Percentiles rank a stretch among this genome's conserved stretches.
Evolutionary conservation across 2,888 invertebrate species (phyloP).

Genomic region (Muschampia staudingeri): DNA sequence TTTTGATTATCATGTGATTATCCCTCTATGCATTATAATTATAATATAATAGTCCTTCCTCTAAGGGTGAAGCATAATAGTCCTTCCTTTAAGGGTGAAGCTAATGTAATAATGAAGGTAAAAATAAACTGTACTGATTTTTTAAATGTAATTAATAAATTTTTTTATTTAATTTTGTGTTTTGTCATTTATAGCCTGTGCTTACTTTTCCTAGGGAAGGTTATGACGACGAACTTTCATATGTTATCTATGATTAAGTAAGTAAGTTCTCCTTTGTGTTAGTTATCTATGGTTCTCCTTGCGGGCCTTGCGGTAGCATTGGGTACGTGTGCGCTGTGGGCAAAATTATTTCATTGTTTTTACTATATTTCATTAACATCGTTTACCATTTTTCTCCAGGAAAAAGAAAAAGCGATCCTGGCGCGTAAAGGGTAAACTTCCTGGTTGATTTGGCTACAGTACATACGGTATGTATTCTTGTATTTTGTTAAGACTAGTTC

Average conservation of each 20-base stretch:
- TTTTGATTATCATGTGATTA: no score
- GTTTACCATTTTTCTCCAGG: constrained; percentile 80
- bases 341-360: constrained; percentile 73
- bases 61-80: no score
- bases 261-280: constrained; percentile 76
- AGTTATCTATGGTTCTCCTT: constrained; percentile 77
- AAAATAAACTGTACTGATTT: no score
- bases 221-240: neutral
- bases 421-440: constrained; percentile 85
- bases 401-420: constrained; percentile 85
- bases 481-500: constrained; percentile 83
- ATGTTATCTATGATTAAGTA: constrained; percentile 22
- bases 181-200: no score
- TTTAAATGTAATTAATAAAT: no score
- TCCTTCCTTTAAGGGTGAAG: no score
- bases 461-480: constrained; percentile 85
- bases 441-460: constrained; percentile 89
- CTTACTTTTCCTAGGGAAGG: no score
- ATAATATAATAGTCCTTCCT: no score
- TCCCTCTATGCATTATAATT: no score
- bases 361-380: constrained; percentile 71
- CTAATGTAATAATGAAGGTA: no score
- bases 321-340: constrained; percentile 83
- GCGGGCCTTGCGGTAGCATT: constrained; percentile 87
- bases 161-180: no score